Percentiles rank a stretch among this genome's conserved stretches.
These are phyloP conservation scores for Eumeta japonica DNA, from an alignment of 1,140 invertebrate species.

Conservation along the genomic window DNA sequence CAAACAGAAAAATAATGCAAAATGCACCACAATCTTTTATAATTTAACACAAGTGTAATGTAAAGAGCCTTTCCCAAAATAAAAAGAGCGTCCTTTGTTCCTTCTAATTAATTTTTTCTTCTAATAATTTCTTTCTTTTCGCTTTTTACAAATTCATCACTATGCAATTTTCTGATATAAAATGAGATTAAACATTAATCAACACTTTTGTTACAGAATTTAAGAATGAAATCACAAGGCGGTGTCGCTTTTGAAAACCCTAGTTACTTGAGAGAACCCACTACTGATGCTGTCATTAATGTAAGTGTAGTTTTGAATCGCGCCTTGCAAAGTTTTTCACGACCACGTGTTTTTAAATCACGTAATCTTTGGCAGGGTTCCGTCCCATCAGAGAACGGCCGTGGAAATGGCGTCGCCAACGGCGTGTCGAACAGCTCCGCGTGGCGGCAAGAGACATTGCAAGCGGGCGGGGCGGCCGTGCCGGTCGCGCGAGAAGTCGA, in stretches of 20 bases:
- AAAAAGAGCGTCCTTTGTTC: too few relatives aligned
- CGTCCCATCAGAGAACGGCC: constrained; percentile 10
- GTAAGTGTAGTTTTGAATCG: constrained; percentile 46
- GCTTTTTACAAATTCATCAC: too few relatives aligned
- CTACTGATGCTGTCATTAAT: constrained; percentile 67
- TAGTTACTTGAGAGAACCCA: constrained; percentile 75
- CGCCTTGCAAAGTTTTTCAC: constrained; percentile 1
- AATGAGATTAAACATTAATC: neutral
- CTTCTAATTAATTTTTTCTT: too few relatives aligned
- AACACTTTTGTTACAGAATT: constrained; percentile 32
- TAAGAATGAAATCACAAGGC: constrained; percentile 59
- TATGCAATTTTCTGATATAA: too few relatives aligned
- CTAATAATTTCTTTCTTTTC: too few relatives aligned
- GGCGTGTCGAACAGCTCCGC: constrained; percentile 40
- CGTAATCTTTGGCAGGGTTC: neutral
- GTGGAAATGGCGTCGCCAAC: constrained; percentile 23
- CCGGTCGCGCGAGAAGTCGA: constrained; percentile 60
- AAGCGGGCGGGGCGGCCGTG: constrained; percentile 33
- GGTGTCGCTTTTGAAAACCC: constrained; percentile 85
- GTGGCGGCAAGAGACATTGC: constrained; percentile 60
- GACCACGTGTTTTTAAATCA: neutral
- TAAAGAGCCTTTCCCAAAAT: too few relatives aligned
- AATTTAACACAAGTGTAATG: too few relatives aligned
- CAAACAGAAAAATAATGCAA: too few relatives aligned
- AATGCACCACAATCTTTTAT: too few relatives aligned